These are phyloP conservation scores for Eupithecia tripunctaria DNA, from an alignment of 2,888 invertebrate genomes.

Conservation along the genomic window DNA sequence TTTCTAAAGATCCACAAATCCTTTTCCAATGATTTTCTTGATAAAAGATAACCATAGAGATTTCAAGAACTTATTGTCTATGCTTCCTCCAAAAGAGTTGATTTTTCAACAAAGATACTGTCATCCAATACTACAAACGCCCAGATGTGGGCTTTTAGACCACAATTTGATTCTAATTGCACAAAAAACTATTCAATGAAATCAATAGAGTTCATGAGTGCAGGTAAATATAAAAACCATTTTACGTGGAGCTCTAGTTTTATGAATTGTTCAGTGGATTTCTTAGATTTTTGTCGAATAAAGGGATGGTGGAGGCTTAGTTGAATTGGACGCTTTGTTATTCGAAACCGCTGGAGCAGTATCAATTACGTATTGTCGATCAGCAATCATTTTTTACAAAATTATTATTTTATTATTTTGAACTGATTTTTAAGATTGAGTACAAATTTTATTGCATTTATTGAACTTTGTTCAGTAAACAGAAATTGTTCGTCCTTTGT, in stretches of 20 bases:
- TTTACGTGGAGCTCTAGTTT: constrained; percentile 18
- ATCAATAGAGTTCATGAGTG: constrained; percentile 40
- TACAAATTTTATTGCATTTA: constrained; percentile 6
- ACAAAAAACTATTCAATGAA: constrained; percentile 54
- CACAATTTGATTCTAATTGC: constrained; percentile 70
- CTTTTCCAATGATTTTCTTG: constrained; percentile 17
- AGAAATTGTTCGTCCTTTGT: constrained; percentile 27
- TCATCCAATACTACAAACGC: constrained; percentile 61
- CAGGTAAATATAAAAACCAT: constrained; percentile 44
- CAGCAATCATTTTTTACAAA: constrained; percentile 28
- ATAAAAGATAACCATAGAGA: constrained; percentile 21
- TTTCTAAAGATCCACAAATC: constrained; percentile 9
- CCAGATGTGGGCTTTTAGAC: constrained; percentile 66
- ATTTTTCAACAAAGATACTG: constrained; percentile 61
- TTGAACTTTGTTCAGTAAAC: constrained; percentile 21
- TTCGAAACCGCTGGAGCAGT: constrained; percentile 71
- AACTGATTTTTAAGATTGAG: constrained; percentile 13
- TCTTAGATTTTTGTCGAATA: constrained; percentile 5
- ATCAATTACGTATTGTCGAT: constrained; percentile 79
- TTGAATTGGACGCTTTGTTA: constrained; percentile 54
- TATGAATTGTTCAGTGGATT: background rate
- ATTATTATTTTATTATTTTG: constrained; percentile 50
- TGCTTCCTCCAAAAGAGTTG: constrained; percentile 48
- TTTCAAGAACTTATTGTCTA: constrained; percentile 15
- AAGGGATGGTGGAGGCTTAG: constrained; percentile 23